Evolutionary conservation across 2,113 vertebrate genomes (phyloP), one percentile per base, ranked within the genome.

Genomic region (Cyprinodon tularosa): DNA sequence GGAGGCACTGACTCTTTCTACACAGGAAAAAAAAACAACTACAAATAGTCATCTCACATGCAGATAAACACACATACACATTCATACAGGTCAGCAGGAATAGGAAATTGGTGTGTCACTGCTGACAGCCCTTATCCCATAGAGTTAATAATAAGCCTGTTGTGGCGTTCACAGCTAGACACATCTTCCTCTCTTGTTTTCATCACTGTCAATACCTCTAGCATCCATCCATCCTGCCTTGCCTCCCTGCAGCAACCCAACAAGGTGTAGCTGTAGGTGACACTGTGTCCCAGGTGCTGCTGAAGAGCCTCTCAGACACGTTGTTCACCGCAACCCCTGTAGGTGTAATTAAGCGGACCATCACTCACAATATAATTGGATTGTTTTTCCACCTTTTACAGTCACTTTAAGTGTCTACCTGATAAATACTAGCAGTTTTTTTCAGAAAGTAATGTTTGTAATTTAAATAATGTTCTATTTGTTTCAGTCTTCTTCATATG

Each of bases 91-190:
- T 91, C 90, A 92, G 89, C 90, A 89, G 85, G 90, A 81, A 82
- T 78, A 80, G 77, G 74, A 64, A 84, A 86, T 78, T 83, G 82
- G 89, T 84, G 77, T 82, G 86, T 91, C 83, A 64, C 80, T 89
- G 91, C 88, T 83, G 89, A 90, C 90, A 93, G 91, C 90, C 92
- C 92, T 93, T 92, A 88, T 90, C 91, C 92, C 90, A 91, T 81
- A 84, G 80, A 90, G 82, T 92, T 81, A 84, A 84, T 81, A 86
- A 84, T 87, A 91, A 78, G 74, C 63, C 78, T 77, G 84, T 57
- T 84, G 79, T 89, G 69, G 76, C 70, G 68, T 86, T 88, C 86
- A 88, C 81, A 82, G 75, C 85, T 65, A 82, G 76, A 89, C 74
- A 89, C 72, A 74, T 48, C 36, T 86, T 79, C 83, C 38, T 47